Evolutionary conservation across 92 coral and sea anemone genomes (phyloP).

Genomic region (Ricordea florida): DNA sequence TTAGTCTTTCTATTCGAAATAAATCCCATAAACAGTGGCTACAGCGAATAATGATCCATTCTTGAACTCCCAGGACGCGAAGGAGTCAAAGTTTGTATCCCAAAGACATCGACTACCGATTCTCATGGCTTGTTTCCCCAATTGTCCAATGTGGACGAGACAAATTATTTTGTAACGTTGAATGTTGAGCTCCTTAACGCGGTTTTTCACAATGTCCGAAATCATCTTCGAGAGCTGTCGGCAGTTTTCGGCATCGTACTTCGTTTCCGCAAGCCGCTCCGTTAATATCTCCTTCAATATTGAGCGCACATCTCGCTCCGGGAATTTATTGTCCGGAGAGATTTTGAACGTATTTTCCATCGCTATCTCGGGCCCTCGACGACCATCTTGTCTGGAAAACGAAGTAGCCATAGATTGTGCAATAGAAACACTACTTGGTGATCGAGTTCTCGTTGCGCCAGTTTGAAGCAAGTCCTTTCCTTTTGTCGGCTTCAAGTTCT

Average conservation of each 20-base stretch:
- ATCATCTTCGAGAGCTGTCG: slow-evolving; percentile 87
- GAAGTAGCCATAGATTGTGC: slow-evolving; percentile 51
- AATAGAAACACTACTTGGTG: slow-evolving; percentile 44
- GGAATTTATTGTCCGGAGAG: slow-evolving; percentile 80
- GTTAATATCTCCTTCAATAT: slow-evolving; percentile 77
- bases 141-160: slow-evolving; percentile 91
- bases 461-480: slow-evolving; percentile 35
- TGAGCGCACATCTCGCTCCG: slow-evolving; percentile 63
- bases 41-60: slow-evolving; percentile 89
- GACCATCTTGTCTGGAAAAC: slow-evolving; percentile 59
- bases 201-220: slow-evolving; percentile 77
- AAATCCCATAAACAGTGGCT: slow-evolving; percentile 88
- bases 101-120: slow-evolving; percentile 97
- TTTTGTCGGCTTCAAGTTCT: slow-evolving; percentile 51
- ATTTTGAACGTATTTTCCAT: slow-evolving; percentile 83
- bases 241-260: slow-evolving; percentile 82
- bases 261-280: slow-evolving; percentile 71
- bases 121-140: slow-evolving; percentile 80
- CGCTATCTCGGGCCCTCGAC: slow-evolving; percentile 40
- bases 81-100: slow-evolving; percentile 85
- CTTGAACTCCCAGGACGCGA: slow-evolving; percentile 74
- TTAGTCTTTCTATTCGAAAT: slow-evolving; percentile 67
- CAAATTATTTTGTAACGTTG: slow-evolving; percentile 89
- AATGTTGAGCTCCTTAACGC: slow-evolving; percentile 80
- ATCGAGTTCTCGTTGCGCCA: slow-evolving; percentile 8